Base-by-base conservation (phyloP, 1,140 invertebrate species). In the Drosophila lini region DNA sequence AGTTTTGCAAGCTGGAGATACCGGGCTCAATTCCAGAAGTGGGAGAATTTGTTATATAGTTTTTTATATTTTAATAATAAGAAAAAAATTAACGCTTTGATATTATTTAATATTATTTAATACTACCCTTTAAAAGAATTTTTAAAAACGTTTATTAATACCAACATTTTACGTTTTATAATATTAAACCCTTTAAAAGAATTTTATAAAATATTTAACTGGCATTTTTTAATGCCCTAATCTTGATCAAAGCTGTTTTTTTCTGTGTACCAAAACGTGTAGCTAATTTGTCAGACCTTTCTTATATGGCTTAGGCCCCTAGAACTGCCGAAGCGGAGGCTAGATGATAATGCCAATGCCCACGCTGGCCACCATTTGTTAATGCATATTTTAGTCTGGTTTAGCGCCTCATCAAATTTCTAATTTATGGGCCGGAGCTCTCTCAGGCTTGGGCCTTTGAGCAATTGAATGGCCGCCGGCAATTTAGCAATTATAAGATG, bases 401-500 rank as follows among this genome's bases (percentile, higher is more conserved):
- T 80, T 76, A 64, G 64, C 78, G 78, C 73, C 73, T 81, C 64
- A 81, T 80, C 71, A 61, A 81, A 77, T 50, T 57, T 61, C 45
- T 64, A 81, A 76, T 76, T 81, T 69, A 71, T 60, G 65, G 53
- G 61, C 36, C 40, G 44, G 25, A 80, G 63, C 48, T 71, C 70
- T 76, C 78, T 40, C 60, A 75, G 38, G 50, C 41, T 10, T 8
- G n/a, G 11, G 68, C 25, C 25, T 59, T 78, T 58, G 52, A 42
- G 45, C 67, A 70, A 68, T 81, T 76, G 58, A 75, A 86, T 62
- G 64, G 57, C 77, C 58, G 42, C 56, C 59, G 74, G 78, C 84
- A 89, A 89, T 89, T 89, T 89, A 75, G 85, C 81, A 89, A 89
- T 89, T 89, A 89, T 89, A 81, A 89, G 75, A 89, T 78, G 81